phyloP scores from a whole-genome alignment of 2,888 invertebrate species.

The Muschampia plurimacula region DNA sequence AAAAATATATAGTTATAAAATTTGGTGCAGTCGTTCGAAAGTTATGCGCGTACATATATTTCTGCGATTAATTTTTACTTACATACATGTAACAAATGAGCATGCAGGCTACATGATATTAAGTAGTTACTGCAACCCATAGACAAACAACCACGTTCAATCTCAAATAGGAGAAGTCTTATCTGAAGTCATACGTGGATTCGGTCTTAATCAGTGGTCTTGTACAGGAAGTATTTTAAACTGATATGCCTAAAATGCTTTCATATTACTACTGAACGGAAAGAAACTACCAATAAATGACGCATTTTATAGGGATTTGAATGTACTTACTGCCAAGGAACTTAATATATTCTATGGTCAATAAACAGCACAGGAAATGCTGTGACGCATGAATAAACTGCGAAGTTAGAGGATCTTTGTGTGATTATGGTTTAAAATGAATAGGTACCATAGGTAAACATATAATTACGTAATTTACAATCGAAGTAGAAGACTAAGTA shows the following conservation, averaged over 20 bases:
- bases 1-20: no score
- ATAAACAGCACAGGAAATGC: constrained; percentile 33
- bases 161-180: no score
- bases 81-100: no score
- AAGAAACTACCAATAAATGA: not conserved
- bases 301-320: not conserved
- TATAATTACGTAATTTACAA: not conserved
- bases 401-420: constrained; percentile 24
- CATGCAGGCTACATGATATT: no score
- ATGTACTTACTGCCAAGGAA: not conserved
- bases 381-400: constrained; percentile 31
- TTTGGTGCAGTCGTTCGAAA: no score
- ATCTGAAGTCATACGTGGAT: no score
- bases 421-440: constrained; percentile 16
- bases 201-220: no score
- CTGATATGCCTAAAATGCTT: not conserved
- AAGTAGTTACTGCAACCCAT: no score
- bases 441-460: not conserved
- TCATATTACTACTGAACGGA: not conserved
- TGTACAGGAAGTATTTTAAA: no score
- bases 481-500: not conserved
- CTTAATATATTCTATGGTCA: constrained; percentile 13
- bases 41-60: no score
- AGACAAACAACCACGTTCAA: no score
- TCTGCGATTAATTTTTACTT: no score